Evolutionary conservation across 2,888 invertebrate genomes (phyloP).

Genomic region (Micoletzkya japonica): DNA sequence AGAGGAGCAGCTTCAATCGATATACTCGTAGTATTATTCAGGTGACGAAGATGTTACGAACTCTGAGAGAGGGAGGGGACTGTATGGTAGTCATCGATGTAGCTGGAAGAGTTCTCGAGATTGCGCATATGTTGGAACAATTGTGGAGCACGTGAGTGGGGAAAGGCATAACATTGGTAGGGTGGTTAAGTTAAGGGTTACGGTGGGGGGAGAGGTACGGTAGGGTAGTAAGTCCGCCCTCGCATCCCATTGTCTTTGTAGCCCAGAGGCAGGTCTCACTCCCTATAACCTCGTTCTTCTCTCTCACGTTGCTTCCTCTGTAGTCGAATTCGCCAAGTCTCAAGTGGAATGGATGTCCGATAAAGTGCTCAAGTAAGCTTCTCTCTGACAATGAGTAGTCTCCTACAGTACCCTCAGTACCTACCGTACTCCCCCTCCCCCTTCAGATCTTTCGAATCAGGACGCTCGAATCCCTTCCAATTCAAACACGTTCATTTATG

Average conservation of each 20-base stretch:
- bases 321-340: conserved; percentile 91
- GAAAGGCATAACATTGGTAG: too few species aligned
- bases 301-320: conserved; percentile 96
- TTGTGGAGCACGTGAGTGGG: conserved; percentile 55
- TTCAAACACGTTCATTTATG: conserved; percentile 86
- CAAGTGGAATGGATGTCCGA: conserved; percentile 99
- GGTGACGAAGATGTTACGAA: conserved; percentile 71
- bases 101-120: conserved; percentile 90
- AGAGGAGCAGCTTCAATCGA: not conserved
- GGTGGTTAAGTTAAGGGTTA: too few species aligned
- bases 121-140: conserved; percentile 84
- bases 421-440: too few species aligned
- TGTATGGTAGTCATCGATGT: conserved; percentile 91
- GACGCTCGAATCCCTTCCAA: conserved; percentile 83
- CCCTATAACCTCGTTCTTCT: conserved; percentile 90
- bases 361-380: conserved; percentile 78
- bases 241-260: conserved; percentile 28
- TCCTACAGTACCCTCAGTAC: not conserved
- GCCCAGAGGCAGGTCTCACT: conserved; percentile 87
- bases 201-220: too few species aligned
- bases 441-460: conserved; percentile 63
- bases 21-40: conserved; percentile 11
- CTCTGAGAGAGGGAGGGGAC: conserved; percentile 89
- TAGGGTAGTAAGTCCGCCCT: too few species aligned
- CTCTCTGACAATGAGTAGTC: not conserved